phyloP scores from a whole-genome alignment of 2,113 vertebrate genomes.

The Catharus fuscescens region DNA sequence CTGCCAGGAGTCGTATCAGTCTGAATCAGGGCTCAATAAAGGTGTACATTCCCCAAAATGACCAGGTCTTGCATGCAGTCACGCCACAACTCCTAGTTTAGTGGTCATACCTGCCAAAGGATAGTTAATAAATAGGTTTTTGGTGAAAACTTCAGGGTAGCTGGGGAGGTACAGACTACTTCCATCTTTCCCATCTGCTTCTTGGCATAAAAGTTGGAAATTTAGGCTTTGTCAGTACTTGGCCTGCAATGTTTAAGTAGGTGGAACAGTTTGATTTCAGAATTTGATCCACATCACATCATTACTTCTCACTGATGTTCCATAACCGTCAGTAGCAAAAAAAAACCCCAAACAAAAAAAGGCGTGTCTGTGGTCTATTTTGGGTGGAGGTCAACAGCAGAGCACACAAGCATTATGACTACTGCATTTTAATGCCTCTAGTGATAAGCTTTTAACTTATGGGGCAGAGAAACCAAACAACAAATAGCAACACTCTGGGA shows the following conservation, averaged over 20 bases:
- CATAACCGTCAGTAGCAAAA: background rate
- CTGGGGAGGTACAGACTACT: background rate
- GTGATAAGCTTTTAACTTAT: background rate
- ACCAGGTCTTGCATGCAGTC: background rate
- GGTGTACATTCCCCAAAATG: background rate
- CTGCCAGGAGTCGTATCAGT: slow-evolving; percentile 6
- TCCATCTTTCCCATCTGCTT: background rate
- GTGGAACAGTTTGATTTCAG: slow-evolving; percentile 35
- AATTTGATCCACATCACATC: slow-evolving; percentile 8
- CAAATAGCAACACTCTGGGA: background rate
- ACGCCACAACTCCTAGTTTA: accelerated
- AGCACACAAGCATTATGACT: background rate
- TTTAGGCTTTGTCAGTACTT: background rate
- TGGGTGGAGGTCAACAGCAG: background rate
- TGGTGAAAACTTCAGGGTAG: background rate
- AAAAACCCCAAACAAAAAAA: background rate
- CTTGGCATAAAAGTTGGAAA: background rate
- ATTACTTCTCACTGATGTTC: background rate
- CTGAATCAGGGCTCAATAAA: background rate
- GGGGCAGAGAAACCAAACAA: slow-evolving; percentile 6
- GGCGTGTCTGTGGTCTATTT: background rate
- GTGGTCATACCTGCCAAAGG: background rate
- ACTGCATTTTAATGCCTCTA: background rate
- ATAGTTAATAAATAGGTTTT: background rate
- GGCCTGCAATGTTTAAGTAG: background rate